A percentile compares a stretch with the other conserved stretches of the same genome.
Conservation (phyloP, 2,888 invertebrate species). For the Eilema sororculum region DNA sequence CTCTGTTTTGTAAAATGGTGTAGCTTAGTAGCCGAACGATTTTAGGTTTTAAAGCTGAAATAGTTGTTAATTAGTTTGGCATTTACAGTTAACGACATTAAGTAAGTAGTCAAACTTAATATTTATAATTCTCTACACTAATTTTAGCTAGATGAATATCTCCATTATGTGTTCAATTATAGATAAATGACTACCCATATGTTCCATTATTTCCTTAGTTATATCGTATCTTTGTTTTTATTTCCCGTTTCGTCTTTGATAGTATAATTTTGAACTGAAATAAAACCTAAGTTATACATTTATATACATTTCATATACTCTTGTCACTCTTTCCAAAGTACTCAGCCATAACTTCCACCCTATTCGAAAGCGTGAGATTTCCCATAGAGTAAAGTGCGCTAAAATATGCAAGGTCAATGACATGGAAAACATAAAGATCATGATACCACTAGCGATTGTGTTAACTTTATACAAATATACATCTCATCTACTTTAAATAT, state of each 20-base stretch:
- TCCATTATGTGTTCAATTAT: too few species aligned
- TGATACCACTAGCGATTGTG: conserved; percentile 14
- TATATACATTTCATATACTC: too few species aligned
- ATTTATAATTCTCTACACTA: too few species aligned
- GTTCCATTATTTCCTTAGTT: too few species aligned
- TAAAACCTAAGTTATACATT: too few species aligned
- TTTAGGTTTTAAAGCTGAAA: background rate
- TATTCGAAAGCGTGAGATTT: background rate
- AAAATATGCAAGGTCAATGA: conserved; percentile 11
- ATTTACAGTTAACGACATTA: background rate
- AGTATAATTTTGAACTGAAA: too few species aligned
- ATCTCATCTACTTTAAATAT: conserved; percentile 48
- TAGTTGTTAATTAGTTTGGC: background rate
- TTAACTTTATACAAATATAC: conserved; percentile 30
- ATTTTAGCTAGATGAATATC: too few species aligned
- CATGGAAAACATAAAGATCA: conserved; percentile 2
- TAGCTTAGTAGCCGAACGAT: background rate
- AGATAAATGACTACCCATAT: too few species aligned
- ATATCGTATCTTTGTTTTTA: too few species aligned
- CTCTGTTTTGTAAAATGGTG: conserved; percentile 12
- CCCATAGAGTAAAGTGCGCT: background rate
- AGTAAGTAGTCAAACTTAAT: too few species aligned
- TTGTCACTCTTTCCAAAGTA: background rate
- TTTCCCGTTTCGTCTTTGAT: too few species aligned
- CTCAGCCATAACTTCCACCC: background rate